A percentile compares a stretch with the other conserved stretches of the same genome.
phyloP scores from a whole-genome alignment of 2,797 vertebrate species.

The Triplophysa yarkandensis region DNA sequence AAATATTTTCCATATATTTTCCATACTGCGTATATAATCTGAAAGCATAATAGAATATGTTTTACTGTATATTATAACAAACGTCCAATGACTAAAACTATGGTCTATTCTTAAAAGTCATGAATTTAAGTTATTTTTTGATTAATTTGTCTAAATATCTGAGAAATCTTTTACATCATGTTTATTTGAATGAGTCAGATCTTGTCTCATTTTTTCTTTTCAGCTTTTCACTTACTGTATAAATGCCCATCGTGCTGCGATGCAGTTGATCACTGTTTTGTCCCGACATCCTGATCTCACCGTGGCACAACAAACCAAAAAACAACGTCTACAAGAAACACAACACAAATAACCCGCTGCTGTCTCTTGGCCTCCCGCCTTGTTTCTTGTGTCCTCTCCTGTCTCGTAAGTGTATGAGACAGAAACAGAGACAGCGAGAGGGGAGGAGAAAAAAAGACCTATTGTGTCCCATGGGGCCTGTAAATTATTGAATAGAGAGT shows the following conservation, averaged over 20 bases:
- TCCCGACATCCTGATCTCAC: slow-evolving; percentile 66
- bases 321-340: slow-evolving; percentile 31
- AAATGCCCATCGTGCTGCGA: slow-evolving; percentile 75
- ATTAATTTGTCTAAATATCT: no score
- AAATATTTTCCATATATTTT: no score
- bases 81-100: no score
- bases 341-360: slow-evolving; percentile 9
- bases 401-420: background rate
- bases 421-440: slow-evolving; percentile 29
- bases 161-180: no score
- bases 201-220: background rate
- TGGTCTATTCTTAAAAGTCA: background rate
- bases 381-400: background rate
- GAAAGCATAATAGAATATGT: no score
- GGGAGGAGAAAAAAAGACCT: slow-evolving; percentile 14
- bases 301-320: slow-evolving; percentile 29
- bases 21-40: no score
- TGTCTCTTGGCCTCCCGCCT: slow-evolving; percentile 2
- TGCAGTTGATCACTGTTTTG: slow-evolving; percentile 72
- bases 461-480: slow-evolving; percentile 58
- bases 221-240: slow-evolving; percentile 68
- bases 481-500: slow-evolving; percentile 84
- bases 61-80: background rate
- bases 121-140: background rate
- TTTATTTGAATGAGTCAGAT: no score